Evolutionary conservation across 2,888 invertebrate species (phyloP).

Genomic region (Ophonus ardosiacus): DNA sequence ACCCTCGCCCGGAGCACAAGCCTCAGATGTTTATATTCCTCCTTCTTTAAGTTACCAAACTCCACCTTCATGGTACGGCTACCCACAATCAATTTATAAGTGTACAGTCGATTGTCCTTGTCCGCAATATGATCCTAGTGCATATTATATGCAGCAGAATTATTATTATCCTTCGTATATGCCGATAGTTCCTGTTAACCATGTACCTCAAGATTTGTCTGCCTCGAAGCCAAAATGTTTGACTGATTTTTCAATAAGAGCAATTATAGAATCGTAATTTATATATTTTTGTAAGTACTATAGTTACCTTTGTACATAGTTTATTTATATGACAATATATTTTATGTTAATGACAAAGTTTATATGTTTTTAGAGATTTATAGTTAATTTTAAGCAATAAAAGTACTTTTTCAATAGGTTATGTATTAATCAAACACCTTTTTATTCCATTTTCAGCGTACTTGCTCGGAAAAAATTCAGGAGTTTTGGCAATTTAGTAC

Average conservation of each 20-base stretch:
- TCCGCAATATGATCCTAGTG: background rate
- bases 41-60: slow-evolving; percentile 28
- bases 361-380: slow-evolving; percentile 28
- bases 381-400: slow-evolving; percentile 40
- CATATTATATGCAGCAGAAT: slow-evolving; percentile 43
- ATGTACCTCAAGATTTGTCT: slow-evolving; percentile 39
- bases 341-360: slow-evolving; percentile 34
- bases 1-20: slow-evolving; percentile 50
- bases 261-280: slow-evolving; percentile 69
- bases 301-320: slow-evolving; percentile 40
- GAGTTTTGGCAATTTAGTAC: too few relatives aligned
- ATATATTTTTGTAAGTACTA: slow-evolving; percentile 34
- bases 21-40: slow-evolving; percentile 17
- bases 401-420: slow-evolving; percentile 14
- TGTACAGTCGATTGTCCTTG: slow-evolving; percentile 33
- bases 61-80: slow-evolving; percentile 25
- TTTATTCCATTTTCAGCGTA: too few relatives aligned
- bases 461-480: too few relatives aligned
- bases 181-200: slow-evolving; percentile 12
- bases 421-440: background rate
- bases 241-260: slow-evolving; percentile 73
- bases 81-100: slow-evolving; percentile 17
- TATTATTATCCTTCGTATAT: slow-evolving; percentile 34
- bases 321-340: slow-evolving; percentile 36
- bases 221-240: slow-evolving; percentile 68